Percentiles rank a stretch among this genome's conserved stretches.
phyloP scores from a whole-genome alignment of 2,888 invertebrate species.

The Clitarchus hookeri region DNA sequence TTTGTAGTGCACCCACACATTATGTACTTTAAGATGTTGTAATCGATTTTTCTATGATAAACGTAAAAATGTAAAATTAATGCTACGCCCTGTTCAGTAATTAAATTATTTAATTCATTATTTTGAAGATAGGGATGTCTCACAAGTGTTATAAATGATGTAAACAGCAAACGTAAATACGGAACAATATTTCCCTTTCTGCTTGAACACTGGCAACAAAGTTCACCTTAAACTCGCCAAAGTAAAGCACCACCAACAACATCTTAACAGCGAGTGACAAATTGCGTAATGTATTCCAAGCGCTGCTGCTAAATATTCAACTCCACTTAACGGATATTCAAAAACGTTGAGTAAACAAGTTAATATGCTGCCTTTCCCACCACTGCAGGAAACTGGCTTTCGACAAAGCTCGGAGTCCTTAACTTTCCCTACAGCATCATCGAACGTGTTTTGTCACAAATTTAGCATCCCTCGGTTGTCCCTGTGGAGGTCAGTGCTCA shows the following conservation, averaged over 20 bases:
- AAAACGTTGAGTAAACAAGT: neutral
- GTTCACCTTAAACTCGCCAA: neutral
- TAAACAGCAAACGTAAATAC: neutral
- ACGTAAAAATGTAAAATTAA: too few species aligned
- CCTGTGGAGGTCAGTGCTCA: too few species aligned
- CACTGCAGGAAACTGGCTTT: neutral
- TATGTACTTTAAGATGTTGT: too few species aligned
- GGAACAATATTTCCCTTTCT: neutral
- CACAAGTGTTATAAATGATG: too few species aligned
- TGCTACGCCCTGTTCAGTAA: too few species aligned
- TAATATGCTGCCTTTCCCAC: neutral
- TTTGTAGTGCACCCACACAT: too few species aligned
- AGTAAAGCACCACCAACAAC: neutral
- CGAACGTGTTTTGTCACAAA: neutral
- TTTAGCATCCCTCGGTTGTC: too few species aligned
- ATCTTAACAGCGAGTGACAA: neutral
- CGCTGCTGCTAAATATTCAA: neutral
- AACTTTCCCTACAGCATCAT: neutral
- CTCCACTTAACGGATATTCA: neutral
- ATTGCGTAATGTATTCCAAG: neutral
- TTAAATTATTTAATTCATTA: too few species aligned
- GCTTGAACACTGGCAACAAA: neutral
- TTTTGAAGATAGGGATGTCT: too few species aligned
- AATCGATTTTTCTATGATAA: too few species aligned
- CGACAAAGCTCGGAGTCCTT: neutral